These are phyloP conservation scores for Drosophila nigromelanica DNA, from an alignment of 1,140 invertebrate genomes.

Conservation along the genomic window DNA sequence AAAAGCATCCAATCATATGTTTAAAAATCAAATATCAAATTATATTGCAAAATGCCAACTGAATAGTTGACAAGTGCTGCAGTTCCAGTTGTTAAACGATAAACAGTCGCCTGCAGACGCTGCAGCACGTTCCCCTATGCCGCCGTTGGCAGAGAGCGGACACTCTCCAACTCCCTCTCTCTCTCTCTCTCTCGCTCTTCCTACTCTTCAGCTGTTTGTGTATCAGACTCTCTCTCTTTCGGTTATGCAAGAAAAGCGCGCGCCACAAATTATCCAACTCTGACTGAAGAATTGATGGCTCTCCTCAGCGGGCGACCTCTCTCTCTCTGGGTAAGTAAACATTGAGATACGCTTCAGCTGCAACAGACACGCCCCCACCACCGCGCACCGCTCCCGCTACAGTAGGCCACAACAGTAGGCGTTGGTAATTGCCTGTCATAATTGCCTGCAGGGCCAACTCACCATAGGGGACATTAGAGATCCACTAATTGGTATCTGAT, in stretches of 20 bases:
- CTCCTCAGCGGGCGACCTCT: conserved; percentile 13
- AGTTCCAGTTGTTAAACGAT: background rate
- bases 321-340: conserved; percentile 58
- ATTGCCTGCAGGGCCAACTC: conserved; percentile 20
- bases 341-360: conserved; percentile 42
- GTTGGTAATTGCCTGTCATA: conserved; percentile 64
- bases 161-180: conserved; percentile 7
- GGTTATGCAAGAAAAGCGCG: conserved; percentile 38
- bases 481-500: conserved; percentile 12
- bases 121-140: background rate
- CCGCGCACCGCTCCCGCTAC: background rate
- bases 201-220: conserved; percentile 7
- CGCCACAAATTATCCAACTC: conserved; percentile 3
- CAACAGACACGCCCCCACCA: background rate
- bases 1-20: background rate
- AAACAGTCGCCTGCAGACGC: background rate
- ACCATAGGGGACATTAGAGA: conserved; percentile 23
- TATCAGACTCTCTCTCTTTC: background rate
- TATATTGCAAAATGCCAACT: background rate
- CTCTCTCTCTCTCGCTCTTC: background rate
- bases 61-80: background rate
- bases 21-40: background rate
- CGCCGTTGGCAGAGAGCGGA: background rate
- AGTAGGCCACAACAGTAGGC: conserved; percentile 47
- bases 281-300: conserved; percentile 14